Conservation (phyloP, 2,888 invertebrate species). For the Leptopilina myrica region DNA sequence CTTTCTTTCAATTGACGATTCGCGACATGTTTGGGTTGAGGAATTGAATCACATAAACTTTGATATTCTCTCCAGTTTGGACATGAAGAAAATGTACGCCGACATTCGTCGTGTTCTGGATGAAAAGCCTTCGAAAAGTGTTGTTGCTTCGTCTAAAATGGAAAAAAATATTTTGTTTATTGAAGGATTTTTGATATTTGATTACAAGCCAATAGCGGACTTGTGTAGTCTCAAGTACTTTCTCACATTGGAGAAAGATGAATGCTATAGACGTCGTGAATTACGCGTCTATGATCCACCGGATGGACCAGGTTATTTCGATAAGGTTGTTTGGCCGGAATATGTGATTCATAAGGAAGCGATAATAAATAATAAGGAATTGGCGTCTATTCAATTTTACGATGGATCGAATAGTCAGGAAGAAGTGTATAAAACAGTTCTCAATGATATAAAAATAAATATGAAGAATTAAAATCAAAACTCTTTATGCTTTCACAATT, state of each 20-base stretch:
- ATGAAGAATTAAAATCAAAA: no score
- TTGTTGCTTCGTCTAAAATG: slow-evolving; percentile 62
- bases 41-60: slow-evolving; percentile 87
- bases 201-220: slow-evolving; percentile 82
- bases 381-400: slow-evolving; percentile 64
- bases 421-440: slow-evolving; percentile 56
- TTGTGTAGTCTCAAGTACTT: slow-evolving; percentile 87
- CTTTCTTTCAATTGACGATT: slow-evolving; percentile 83
- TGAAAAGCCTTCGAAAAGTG: slow-evolving; percentile 58
- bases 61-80: slow-evolving; percentile 84
- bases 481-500: not conserved
- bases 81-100: slow-evolving; percentile 84
- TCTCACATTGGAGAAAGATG: slow-evolving; percentile 83
- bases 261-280: slow-evolving; percentile 82
- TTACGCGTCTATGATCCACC: slow-evolving; percentile 88
- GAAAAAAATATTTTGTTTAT: slow-evolving; percentile 80
- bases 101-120: slow-evolving; percentile 79
- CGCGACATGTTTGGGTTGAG: slow-evolving; percentile 81
- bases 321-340: slow-evolving; percentile 93
- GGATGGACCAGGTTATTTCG: slow-evolving; percentile 92
- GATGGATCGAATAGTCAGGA: slow-evolving; percentile 64
- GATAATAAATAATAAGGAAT: slow-evolving; percentile 65
- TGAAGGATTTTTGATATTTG: slow-evolving; percentile 88
- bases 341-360: slow-evolving; percentile 81
- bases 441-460: no score